Percentiles rank a stretch among this genome's conserved stretches.
These are phyloP conservation scores for Felis chaus DNA, from an alignment of 2,113 vertebrate genomes.

Conservation along the genomic window DNA sequence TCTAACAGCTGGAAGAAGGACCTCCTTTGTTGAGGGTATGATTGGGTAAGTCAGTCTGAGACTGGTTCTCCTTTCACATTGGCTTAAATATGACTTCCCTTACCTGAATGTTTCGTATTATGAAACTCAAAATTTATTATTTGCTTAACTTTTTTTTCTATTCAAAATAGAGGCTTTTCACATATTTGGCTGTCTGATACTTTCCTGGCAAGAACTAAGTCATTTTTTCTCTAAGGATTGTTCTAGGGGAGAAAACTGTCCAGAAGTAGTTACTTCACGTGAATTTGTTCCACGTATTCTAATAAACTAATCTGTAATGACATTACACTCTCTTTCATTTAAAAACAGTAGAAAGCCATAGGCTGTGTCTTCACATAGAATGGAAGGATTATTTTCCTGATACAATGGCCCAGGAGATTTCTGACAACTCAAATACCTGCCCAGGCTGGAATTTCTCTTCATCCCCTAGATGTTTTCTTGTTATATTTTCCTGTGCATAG, in stretches of 20 bases:
- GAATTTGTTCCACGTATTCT: not conserved
- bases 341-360: not conserved
- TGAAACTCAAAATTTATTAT: not conserved
- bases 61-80: not conserved
- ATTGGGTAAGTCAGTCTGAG: fast-evolving
- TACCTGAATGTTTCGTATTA: not conserved
- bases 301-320: not conserved
- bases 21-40: not conserved
- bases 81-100: not conserved
- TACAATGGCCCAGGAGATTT: not conserved
- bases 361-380: not conserved
- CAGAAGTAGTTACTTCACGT: not conserved
- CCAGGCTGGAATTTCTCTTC: not conserved
- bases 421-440: not conserved
- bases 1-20: too few relatives aligned
- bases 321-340: not conserved
- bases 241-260: not conserved
- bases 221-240: not conserved
- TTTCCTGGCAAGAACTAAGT: not conserved
- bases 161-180: not conserved
- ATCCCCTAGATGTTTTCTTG: not conserved
- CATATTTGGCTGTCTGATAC: not conserved
- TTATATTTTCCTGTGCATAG: not conserved
- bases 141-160: not conserved
- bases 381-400: not conserved